phyloP scores from a whole-genome alignment of 2,797 vertebrate species.

The Peromyscus nudipes region DNA sequence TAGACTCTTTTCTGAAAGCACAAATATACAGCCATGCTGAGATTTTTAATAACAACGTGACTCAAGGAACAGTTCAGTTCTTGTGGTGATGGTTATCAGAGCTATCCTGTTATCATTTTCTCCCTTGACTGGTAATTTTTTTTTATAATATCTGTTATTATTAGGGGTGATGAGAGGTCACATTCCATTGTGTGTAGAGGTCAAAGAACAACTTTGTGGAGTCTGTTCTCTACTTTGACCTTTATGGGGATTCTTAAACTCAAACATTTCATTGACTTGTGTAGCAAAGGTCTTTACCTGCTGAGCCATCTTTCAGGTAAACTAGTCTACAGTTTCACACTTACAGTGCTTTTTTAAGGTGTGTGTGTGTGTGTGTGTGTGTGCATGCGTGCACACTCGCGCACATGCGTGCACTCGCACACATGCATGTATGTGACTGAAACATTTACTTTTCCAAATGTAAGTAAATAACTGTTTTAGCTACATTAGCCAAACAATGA shows the following conservation, averaged over 20 bases:
- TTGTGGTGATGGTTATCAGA: not conserved
- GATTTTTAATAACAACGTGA: constrained; percentile 62
- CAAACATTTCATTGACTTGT: not conserved
- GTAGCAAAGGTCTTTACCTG: not conserved
- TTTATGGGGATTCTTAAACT: not conserved
- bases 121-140: not conserved
- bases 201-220: not conserved
- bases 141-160: not conserved
- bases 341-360: not conserved
- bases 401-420: accelerated
- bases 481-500: not conserved
- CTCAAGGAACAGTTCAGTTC: not conserved
- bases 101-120: not conserved
- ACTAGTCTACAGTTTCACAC: not conserved
- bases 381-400: not conserved
- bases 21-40: constrained; percentile 45
- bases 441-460: constrained; percentile 9
- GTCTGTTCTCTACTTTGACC: not conserved
- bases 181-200: not conserved
- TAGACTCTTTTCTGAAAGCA: constrained; percentile 77
- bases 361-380: not conserved
- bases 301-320: not conserved
- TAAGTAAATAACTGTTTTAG: not conserved
- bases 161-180: too few species aligned
- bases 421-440: not conserved